A percentile compares a stretch with the other conserved stretches of the same genome.
Evolutionary conservation across 2,113 vertebrate species (phyloP).

Genomic region (Podarcis muralis): DNA sequence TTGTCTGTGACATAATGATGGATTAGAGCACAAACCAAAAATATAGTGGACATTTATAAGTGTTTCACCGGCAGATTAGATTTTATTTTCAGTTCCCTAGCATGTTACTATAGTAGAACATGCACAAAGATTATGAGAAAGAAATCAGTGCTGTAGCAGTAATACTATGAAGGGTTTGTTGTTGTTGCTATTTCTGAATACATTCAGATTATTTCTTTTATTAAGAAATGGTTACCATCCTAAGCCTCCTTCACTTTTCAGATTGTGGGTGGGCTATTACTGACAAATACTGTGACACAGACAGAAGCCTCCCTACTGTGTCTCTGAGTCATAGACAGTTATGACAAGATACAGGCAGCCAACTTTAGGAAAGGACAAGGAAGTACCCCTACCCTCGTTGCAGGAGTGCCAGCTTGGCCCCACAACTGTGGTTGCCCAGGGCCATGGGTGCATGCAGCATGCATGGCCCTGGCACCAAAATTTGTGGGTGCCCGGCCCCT

Average conservation of each 20-base stretch:
- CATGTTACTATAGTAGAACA: not conserved
- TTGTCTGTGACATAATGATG: constrained; percentile 12
- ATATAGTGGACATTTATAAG: not conserved
- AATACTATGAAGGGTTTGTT: not conserved
- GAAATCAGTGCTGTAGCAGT: not conserved
- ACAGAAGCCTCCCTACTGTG: not conserved
- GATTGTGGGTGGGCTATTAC: too few relatives aligned
- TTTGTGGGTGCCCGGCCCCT: too few relatives aligned
- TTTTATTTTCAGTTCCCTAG: constrained; percentile 12
- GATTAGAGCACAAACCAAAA: constrained; percentile 3
- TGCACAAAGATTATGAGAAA: not conserved
- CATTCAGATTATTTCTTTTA: not conserved
- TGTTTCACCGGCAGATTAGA: not conserved
- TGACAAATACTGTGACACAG: not conserved
- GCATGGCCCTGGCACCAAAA: too few relatives aligned
- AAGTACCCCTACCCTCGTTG: too few relatives aligned
- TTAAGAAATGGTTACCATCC: not conserved
- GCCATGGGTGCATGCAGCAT: too few relatives aligned
- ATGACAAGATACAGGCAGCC: not conserved
- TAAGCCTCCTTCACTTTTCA: not conserved
- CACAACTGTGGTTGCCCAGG: too few relatives aligned
- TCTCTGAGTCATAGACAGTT: not conserved
- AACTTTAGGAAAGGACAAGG: not conserved
- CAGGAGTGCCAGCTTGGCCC: too few relatives aligned
- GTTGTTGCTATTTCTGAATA: not conserved